Percentiles rank a stretch among this genome's conserved stretches.
These are phyloP conservation scores for Coturnix japonica DNA, from an alignment of 2,113 vertebrate species.

Conservation along the genomic window DNA sequence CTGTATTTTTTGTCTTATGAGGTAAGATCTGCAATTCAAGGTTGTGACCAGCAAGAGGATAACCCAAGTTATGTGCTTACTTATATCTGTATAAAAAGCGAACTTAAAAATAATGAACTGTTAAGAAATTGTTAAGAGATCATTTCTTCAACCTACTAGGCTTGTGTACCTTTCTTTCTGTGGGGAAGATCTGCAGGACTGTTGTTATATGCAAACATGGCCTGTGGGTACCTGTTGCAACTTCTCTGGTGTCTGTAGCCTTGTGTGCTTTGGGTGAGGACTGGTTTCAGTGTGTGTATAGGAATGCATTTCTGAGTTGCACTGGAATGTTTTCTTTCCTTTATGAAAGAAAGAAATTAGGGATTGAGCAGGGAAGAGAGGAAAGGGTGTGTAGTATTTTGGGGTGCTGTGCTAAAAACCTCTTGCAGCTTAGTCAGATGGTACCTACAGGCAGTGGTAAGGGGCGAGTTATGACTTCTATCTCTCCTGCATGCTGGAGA, in stretches of 20 bases:
- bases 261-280: neutral
- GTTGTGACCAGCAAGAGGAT: neutral
- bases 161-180: neutral
- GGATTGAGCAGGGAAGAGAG: neutral
- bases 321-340: neutral
- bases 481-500: neutral
- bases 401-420: neutral
- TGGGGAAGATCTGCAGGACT: fast-evolving
- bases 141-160: neutral
- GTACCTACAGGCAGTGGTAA: neutral
- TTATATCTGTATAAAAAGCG: neutral
- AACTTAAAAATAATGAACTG: neutral
- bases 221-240: neutral
- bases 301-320: neutral
- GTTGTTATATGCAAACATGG: neutral
- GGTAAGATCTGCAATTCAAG: neutral
- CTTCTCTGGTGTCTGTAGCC: neutral
- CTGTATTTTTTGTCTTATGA: neutral
- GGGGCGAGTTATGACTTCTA: neutral
- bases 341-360: neutral
- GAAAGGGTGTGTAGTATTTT: neutral
- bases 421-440: conserved; percentile 11
- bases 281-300: neutral
- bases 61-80: neutral
- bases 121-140: neutral